Base-by-base conservation (phyloP, 1,140 invertebrate species). In the Scaptomyza hsui region DNA sequence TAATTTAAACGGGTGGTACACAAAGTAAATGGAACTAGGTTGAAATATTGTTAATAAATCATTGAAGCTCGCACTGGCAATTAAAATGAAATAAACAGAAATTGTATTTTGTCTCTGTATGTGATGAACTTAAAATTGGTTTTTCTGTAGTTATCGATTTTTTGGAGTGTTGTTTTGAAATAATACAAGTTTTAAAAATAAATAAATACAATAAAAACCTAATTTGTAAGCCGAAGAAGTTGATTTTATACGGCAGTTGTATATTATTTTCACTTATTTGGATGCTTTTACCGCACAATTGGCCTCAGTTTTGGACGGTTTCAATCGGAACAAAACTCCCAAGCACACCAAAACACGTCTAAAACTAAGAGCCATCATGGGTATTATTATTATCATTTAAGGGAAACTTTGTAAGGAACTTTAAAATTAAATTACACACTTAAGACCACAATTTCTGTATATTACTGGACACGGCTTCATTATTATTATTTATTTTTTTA, bases 271-370 rank as follows among this genome's bases (percentile, higher is more conserved):
- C 4, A 24, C n/a, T 55, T 42, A 7, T 26, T 53, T 68, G 41
- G 82, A 42, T 65, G 83, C 61, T 76, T 67, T 15, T 41, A 56
- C 81, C 73, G 24, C 75, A 88, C 81, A 89, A 65, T 72, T 61
- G 82, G 89, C 89, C 89, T 90, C 89, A 90, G 89, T 90, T 90
- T 90, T 90, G 89, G 89, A 90, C 89, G 89, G 89, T 90, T 90
- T 90, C 89, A 90, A 90, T 90, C 79, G 89, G 89, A 90, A 88
- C 70, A 71, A 29, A 80, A 71, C 70, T 78, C 72, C 82, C 72
- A 68, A 72, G 61, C 82, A 90, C 89, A 90, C 89, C 89, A 90
- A 90, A 90, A 90, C 89, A 86, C 89, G 89, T 88, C 89, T 72
- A 90, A 90, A 90, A 89, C 89, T 90, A 90, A 90, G 89, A 75